Evolutionary conservation across 2,113 vertebrate species (phyloP), one percentile per base, ranked within the genome.

Genomic region (Trichomycterus rosablanca): DNA sequence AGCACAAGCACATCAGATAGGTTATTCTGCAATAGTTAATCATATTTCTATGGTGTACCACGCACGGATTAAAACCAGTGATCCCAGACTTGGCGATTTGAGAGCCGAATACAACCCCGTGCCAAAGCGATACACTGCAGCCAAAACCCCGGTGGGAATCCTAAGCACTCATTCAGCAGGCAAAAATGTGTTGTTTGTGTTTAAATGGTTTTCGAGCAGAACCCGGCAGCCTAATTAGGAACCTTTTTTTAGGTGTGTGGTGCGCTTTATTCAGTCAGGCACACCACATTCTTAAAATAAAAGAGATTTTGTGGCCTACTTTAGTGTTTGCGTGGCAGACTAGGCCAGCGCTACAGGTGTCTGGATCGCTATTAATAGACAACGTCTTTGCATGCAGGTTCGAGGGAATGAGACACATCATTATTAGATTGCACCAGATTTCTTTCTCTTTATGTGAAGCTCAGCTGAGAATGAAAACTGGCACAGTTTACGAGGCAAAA

Each of bases 331-430:
- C 34, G 63, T 40, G 52, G 43, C 45, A 65, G 63, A 56, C 63
- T 56, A 65, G 63, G 63, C 32, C 63, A 65, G 54, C 34, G 23
- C 52, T 65, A 65, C 63, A 65, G 63, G 63, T 65, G 63, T 37
- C 52, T 49, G 52, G 63, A 43, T 56, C 52, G 34, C 63, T 65
- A 57, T 57, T 65, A 56, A 65, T 65, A 65, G 63, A 46, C 23
- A 20, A n/a, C 16, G 20, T 22, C 32, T 48, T 59, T 42, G 37
- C 50, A 68, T 16, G 49, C 49, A 48, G 49, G 43, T 44, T 54
- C 49, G 22, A 28, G 51, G 43, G 52, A 65, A 35, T 55, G 57
- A 54, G 58, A 22, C 65, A 43, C 65, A 56, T 63, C 60, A 53
- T 63, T 63, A 63, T 63, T 63, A 63, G 39, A 56, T 54, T 49